Base-by-base conservation (phyloP, 2,113 vertebrate species). In the Chloropsis hardwickii region DNA sequence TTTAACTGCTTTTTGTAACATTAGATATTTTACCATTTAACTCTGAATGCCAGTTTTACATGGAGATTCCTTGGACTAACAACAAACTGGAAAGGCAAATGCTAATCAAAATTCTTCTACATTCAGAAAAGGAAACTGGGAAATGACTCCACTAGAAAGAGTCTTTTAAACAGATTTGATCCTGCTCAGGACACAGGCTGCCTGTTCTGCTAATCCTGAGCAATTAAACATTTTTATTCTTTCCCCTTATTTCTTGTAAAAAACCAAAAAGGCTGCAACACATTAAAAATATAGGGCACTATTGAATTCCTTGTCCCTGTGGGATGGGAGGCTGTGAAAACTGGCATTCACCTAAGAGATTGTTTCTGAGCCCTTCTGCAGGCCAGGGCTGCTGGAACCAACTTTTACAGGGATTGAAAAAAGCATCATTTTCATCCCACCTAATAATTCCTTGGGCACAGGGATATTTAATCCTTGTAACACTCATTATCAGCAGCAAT, bases 261-360 rank as follows among this genome's bases (percentile, higher is more conserved):
- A 95, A 89, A 12, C 14, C 9, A 40, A 88, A 95, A 98, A 90
- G 72, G 72, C 80, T 94, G 88, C 65, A 96, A 72, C 35, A 42
- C 72, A 92, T 91, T 86, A 94, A 86, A 89, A 88, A 70, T 39
- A 91, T 47, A 92, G 88, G 69, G 95, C 50, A 88, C 77, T 92
- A 94, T 79, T 93, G 96, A 94, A 93, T 90, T 91, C 44, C 69
- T 47, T 14, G 35, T 90, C 96, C 94, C 92, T 11, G 66, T 56
- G 92, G 33, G 94, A 86, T 24, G 60, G 92, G 81, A 96, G 95
- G 92, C 93, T 94, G 95, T 95, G 94, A 97, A 79, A 97, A 95
- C 65, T 95, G 88, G 93, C 81, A 94, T 95, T 78, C 88, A 96
- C 78, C 90, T 85, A 82, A 12, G 72, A 85, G 86, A 73, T 54